Conservation (phyloP, 2,888 invertebrate genomes). For the Cecidostiba fungosa region DNA sequence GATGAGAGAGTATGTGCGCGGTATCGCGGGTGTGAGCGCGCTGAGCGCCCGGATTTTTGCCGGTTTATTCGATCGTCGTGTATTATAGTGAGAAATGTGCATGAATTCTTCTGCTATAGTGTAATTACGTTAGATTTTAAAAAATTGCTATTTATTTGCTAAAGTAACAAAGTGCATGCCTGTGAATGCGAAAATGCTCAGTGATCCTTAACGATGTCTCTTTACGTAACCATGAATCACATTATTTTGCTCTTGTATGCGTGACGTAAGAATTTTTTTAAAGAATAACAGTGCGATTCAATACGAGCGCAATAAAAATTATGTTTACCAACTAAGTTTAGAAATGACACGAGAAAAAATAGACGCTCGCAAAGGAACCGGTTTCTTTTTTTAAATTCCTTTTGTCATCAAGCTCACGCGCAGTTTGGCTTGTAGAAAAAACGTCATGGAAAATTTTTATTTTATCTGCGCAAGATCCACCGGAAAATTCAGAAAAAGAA, state of each 20-base stretch:
- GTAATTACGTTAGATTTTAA: too few relatives aligned
- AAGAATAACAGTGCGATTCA: background rate
- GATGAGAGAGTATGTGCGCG: background rate
- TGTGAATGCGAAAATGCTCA: too few relatives aligned
- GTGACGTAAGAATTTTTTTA: background rate
- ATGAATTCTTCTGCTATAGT: too few relatives aligned
- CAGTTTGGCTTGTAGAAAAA: background rate
- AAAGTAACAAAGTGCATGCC: too few relatives aligned
- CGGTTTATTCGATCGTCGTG: too few relatives aligned
- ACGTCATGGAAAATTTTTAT: constrained; percentile 20
- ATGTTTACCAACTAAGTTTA: constrained; percentile 19
- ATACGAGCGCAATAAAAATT: background rate
- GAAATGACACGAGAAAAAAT: constrained; percentile 26
- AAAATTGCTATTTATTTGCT: too few relatives aligned
- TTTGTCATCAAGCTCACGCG: background rate
- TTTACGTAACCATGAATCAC: background rate
- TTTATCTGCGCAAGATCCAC: background rate
- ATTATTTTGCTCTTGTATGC: too few relatives aligned
- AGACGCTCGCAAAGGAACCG: constrained; percentile 23
- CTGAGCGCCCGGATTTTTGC: too few relatives aligned
- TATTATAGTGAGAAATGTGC: too few relatives aligned
- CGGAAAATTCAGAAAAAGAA: constrained; percentile 3
- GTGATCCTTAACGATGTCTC: background rate
- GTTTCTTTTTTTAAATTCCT: constrained; percentile 18
- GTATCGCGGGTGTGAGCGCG: background rate